Percentiles rank a stretch among this genome's conserved stretches.
Conservation (phyloP, 1,140 invertebrate species). For the Diachasmimorpha longicaudata region DNA sequence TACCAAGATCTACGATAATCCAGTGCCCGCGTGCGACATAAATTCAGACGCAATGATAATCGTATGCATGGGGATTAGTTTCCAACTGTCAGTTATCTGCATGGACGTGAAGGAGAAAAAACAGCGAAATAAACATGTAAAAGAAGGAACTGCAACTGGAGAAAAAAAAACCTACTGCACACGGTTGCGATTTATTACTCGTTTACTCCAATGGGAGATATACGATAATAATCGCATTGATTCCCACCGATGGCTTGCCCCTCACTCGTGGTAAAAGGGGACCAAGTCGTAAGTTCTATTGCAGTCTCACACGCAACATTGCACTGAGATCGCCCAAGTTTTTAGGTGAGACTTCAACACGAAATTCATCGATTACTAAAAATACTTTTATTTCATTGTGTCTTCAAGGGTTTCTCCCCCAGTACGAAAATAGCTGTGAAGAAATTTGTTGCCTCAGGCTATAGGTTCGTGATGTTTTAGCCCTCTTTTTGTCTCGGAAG, state of each 20-base stretch:
- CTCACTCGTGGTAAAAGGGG: neutral
- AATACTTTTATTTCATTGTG: neutral
- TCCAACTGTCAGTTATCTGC: neutral
- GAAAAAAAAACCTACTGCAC: neutral
- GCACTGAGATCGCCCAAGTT: constrained; percentile 14
- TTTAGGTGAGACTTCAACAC: constrained; percentile 11
- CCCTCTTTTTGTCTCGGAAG: too few relatives aligned
- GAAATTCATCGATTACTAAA: constrained; percentile 13
- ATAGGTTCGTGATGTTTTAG: too few relatives aligned
- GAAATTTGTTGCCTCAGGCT: neutral
- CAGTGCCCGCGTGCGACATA: neutral
- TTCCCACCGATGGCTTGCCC: constrained; percentile 18
- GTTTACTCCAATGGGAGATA: constrained; percentile 1
- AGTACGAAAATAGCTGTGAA: neutral
- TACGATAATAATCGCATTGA: constrained; percentile 27
- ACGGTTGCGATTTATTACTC: constrained; percentile 23
- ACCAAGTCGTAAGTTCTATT: constrained; percentile 19
- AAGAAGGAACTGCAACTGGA: constrained; percentile 3
- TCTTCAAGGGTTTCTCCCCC: neutral
- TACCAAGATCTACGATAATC: neutral
- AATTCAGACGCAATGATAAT: neutral
- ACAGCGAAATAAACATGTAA: neutral
- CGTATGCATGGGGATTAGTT: neutral
- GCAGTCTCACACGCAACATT: constrained; percentile 14
- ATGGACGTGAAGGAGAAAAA: neutral